phyloP scores from a whole-genome alignment of 2,797 vertebrate species.

The Yasuhikotakia modesta region DNA sequence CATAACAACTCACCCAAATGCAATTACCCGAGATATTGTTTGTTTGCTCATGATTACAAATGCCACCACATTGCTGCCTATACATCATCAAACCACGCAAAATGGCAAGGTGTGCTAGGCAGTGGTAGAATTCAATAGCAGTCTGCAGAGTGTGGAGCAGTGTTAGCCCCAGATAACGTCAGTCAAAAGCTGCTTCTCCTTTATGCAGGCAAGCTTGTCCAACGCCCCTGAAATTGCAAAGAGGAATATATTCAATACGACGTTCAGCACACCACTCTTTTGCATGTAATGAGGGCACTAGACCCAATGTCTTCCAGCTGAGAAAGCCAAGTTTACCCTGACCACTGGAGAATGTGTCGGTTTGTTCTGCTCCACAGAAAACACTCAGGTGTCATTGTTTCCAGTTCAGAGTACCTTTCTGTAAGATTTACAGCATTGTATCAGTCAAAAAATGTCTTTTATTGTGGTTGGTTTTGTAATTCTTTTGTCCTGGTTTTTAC shows the following conservation, averaged over 20 bases:
- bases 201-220: conserved; percentile 31
- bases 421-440: neutral
- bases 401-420: neutral
- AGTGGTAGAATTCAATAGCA: conserved; percentile 38
- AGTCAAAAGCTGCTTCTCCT: conserved; percentile 54
- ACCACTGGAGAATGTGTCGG: neutral
- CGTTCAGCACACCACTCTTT: conserved; percentile 14
- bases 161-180: conserved; percentile 65
- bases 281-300: conserved; percentile 34
- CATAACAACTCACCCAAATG: conserved; percentile 37
- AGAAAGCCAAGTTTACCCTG: conserved; percentile 9
- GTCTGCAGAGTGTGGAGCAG: conserved; percentile 50
- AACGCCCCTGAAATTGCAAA: conserved; percentile 54
- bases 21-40: conserved; percentile 46
- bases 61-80: conserved; percentile 45
- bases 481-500: too few relatives aligned
- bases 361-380: neutral
- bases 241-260: conserved; percentile 30
- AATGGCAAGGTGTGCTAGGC: conserved; percentile 45
- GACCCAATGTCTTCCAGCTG: conserved; percentile 12
- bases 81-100: conserved; percentile 55
- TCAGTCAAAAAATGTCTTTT: neutral
- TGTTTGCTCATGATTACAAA: conserved; percentile 59
- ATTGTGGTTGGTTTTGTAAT: neutral
- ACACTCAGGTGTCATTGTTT: neutral